phyloP scores from a whole-genome alignment of 2,888 invertebrate genomes.

The Ichneumoninae sp. region DNA sequence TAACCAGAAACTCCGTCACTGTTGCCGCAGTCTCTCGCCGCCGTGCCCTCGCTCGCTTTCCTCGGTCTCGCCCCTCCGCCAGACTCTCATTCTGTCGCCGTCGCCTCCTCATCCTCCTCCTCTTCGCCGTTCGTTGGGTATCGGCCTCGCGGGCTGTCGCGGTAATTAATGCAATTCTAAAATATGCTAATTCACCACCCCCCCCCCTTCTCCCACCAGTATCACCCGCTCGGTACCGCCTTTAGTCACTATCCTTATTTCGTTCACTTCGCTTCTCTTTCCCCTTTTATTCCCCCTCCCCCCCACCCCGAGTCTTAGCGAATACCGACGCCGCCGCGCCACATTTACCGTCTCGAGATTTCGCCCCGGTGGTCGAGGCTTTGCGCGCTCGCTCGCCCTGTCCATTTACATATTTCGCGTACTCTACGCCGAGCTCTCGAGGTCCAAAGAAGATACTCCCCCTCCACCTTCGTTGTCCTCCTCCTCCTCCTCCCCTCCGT shows the following conservation, averaged over 20 bases:
- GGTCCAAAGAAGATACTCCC: constrained; percentile 59
- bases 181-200: constrained; percentile 77
- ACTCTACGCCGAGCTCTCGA: constrained; percentile 64
- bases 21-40: constrained; percentile 49
- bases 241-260: constrained; percentile 32
- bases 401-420: constrained; percentile 75
- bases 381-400: constrained; percentile 55
- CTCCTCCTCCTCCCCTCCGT: constrained; percentile 25
- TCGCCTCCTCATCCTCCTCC: constrained; percentile 22
- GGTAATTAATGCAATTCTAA: constrained; percentile 79
- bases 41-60: constrained; percentile 21
- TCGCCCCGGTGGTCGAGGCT: constrained; percentile 72
- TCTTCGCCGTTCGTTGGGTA: constrained; percentile 31
- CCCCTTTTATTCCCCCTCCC: constrained; percentile 15
- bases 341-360: constrained; percentile 77
- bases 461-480: constrained; percentile 27
- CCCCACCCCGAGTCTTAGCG: constrained; percentile 39
- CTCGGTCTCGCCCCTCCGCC: constrained; percentile 29
- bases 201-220: constrained; percentile 8
- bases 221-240: constrained; percentile 59
- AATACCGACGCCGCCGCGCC: constrained; percentile 64
- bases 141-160: constrained; percentile 63
- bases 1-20: constrained; percentile 15
- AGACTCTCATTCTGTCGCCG: constrained; percentile 34
- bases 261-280: constrained; percentile 16